phyloP scores from a whole-genome alignment of 2,113 vertebrate species.

The Oreamnos americanus region DNA sequence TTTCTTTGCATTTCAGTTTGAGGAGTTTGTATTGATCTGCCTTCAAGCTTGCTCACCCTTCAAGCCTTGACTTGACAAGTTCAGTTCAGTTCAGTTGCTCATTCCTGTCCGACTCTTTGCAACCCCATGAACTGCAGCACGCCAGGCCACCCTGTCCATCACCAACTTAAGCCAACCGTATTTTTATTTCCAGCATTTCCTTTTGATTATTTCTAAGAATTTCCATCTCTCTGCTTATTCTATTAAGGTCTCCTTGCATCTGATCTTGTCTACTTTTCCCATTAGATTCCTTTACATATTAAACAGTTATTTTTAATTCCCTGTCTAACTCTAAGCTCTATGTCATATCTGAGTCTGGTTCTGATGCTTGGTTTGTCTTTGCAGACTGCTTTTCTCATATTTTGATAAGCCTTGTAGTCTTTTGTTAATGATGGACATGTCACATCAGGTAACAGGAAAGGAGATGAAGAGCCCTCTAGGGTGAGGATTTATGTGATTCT shows the following conservation, averaged over 20 bases:
- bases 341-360: not conserved
- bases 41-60: not conserved
- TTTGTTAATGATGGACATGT: not conserved
- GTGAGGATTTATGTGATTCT: not conserved
- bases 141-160: no score
- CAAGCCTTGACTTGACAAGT: not conserved
- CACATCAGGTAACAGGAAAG: not conserved
- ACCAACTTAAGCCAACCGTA: not conserved
- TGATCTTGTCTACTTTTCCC: not conserved
- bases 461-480: not conserved
- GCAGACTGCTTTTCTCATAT: not conserved
- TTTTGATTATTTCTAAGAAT: not conserved
- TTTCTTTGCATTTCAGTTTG: not conserved
- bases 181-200: not conserved
- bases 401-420: not conserved
- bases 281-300: not conserved
- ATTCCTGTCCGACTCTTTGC: fast-evolving
- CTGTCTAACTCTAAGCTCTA: not conserved
- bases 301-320: constrained; percentile 6
- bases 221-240: not conserved
- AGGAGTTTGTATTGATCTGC: not conserved
- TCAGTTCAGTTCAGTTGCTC: no score
- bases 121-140: no score
- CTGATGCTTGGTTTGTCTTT: not conserved
- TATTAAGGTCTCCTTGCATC: not conserved